Percentiles rank a stretch among this genome's conserved stretches.
phyloP scores from a whole-genome alignment of 2,113 vertebrate genomes.

The Pipra filicauda region DNA sequence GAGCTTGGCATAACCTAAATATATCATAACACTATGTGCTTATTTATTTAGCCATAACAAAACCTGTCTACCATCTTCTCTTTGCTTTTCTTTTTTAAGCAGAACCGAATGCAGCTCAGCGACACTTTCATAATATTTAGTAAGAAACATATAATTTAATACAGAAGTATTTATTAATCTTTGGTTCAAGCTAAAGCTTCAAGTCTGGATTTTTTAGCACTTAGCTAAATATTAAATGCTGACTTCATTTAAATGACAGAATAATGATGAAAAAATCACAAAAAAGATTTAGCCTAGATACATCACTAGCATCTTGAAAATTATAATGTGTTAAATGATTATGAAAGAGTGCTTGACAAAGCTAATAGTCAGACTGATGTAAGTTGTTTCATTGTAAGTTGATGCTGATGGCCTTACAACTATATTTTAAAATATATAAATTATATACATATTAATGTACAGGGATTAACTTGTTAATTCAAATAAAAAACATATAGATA shows the following conservation, averaged over 20 bases:
- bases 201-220: not conserved
- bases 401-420: not conserved
- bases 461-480: not conserved
- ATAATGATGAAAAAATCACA: not conserved
- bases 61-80: not conserved
- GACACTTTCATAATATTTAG: not conserved
- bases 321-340: not conserved
- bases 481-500: not conserved
- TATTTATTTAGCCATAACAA: not conserved
- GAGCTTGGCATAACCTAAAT: not conserved
- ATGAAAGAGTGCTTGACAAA: not conserved
- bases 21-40: not conserved
- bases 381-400: slow-evolving; percentile 5
- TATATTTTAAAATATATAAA: not conserved
- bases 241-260: not conserved
- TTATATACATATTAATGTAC: not conserved
- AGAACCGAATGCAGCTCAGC: not conserved
- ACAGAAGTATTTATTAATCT: not conserved
- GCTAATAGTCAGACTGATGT: not conserved
- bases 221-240: not conserved
- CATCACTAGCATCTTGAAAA: slow-evolving; percentile 14
- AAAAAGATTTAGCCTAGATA: not conserved
- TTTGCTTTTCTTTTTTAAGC: not conserved
- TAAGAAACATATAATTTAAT: not conserved
- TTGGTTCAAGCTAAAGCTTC: not conserved